Evolutionary conservation across 2,113 vertebrate species (phyloP).

Genomic region (Phylloscopus trochiloides): DNA sequence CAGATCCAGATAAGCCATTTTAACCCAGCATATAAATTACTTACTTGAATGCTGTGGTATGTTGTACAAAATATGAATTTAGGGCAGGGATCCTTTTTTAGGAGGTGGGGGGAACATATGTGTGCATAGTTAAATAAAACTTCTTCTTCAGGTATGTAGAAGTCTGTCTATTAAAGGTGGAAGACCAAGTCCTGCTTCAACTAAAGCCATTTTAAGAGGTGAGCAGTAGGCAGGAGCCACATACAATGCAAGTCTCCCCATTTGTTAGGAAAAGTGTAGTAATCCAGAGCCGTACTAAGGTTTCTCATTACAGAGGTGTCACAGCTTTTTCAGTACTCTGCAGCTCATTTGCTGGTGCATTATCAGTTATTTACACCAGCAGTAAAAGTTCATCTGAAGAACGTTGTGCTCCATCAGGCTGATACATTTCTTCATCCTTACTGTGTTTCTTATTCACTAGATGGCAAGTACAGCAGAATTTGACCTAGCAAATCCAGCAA

Average conservation of each 20-base stretch:
- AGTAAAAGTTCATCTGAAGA: neutral
- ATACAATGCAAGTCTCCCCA: neutral
- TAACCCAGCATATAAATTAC: neutral
- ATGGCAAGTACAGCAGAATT: neutral
- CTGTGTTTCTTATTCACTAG: neutral
- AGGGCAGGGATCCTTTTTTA: neutral
- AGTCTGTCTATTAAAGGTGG: neutral
- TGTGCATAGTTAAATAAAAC: neutral
- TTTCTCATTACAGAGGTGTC: neutral
- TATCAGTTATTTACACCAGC: neutral
- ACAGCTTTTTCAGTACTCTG: neutral
- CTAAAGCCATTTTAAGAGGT: neutral
- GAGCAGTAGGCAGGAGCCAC: neutral
- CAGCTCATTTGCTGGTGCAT: neutral
- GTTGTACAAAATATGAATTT: conserved; percentile 14
- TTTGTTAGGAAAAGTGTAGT: neutral
- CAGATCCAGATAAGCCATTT: neutral
- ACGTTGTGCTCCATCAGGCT: neutral
- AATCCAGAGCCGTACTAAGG: neutral
- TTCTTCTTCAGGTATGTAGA: neutral
- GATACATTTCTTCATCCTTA: neutral
- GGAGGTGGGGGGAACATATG: neutral
- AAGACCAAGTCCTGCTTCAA: neutral
- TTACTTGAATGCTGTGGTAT: neutral
- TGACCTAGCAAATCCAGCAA: neutral